A percentile compares a stretch with the other conserved stretches of the same genome.
These are phyloP conservation scores for Nannoperca australis DNA, from an alignment of 2,797 vertebrate genomes.

Conservation along the genomic window DNA sequence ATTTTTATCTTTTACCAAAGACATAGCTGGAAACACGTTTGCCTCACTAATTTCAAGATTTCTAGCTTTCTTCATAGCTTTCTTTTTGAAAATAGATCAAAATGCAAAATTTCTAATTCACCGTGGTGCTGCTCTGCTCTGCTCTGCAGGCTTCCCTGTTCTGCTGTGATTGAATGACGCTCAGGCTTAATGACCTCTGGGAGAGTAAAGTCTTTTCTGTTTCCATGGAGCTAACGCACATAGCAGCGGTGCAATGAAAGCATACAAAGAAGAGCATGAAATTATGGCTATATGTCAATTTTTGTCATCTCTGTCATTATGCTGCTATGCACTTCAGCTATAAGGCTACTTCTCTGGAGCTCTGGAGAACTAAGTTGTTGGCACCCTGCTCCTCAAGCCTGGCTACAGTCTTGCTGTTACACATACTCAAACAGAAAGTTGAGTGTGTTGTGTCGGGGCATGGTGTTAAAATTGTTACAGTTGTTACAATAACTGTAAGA, in stretches of 20 bases:
- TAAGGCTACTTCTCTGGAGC: neutral
- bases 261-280: conserved; percentile 31
- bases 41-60: conserved; percentile 3
- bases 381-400: neutral
- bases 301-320: conserved; percentile 24
- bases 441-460: neutral
- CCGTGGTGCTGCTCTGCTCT: conserved; percentile 25
- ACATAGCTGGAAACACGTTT: conserved; percentile 13
- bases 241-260: conserved; percentile 4
- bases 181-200: conserved; percentile 62
- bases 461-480: neutral
- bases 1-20: conserved; percentile 37
- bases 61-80: neutral
- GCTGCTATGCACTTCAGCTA: conserved; percentile 4
- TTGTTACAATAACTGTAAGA: neutral
- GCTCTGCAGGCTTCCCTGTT: conserved; percentile 38
- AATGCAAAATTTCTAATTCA: conserved; percentile 30
- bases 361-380: neutral
- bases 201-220: conserved; percentile 44
- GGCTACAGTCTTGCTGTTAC: neutral
- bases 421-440: neutral
- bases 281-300: conserved; percentile 27
- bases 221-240: conserved; percentile 53
- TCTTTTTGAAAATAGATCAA: conserved; percentile 20
- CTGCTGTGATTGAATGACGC: conserved; percentile 65